Evolutionary conservation across 2,113 vertebrate species (phyloP).

Genomic region (Nesoenas mayeri): DNA sequence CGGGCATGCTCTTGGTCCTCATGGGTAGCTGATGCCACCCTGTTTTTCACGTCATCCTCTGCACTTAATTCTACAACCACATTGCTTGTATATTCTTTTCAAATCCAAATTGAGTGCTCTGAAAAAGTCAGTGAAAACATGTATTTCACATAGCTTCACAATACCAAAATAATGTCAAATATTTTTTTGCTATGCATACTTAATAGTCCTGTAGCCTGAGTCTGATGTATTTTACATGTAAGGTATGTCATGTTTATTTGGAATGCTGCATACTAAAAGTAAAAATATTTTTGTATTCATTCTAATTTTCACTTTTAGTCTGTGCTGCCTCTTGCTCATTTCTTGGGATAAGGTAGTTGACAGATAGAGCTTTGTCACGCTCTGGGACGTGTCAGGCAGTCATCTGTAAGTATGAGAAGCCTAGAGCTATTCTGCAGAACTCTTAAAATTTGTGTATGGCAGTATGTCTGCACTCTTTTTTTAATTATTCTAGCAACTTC

Average conservation of each 20-base stretch:
- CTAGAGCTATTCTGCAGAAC: neutral
- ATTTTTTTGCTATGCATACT: neutral
- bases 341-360: neutral
- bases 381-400: neutral
- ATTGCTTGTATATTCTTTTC: neutral
- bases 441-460: neutral
- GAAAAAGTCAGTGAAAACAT: neutral
- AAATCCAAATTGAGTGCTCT: neutral
- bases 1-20: neutral
- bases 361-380: neutral
- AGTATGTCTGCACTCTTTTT: neutral
- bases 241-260: neutral
- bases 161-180: neutral
- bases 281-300: neutral
- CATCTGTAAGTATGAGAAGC: neutral
- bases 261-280: neutral
- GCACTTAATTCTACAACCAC: neutral
- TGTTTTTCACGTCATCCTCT: neutral
- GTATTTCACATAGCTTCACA: neutral
- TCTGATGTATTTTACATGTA: neutral
- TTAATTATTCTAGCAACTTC: neutral
- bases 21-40: neutral
- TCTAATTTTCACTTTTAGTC: neutral
- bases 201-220: neutral
- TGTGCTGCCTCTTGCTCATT: neutral